Base-by-base conservation (phyloP, 2,888 invertebrate genomes). In the Drosophila hamatofila region DNA sequence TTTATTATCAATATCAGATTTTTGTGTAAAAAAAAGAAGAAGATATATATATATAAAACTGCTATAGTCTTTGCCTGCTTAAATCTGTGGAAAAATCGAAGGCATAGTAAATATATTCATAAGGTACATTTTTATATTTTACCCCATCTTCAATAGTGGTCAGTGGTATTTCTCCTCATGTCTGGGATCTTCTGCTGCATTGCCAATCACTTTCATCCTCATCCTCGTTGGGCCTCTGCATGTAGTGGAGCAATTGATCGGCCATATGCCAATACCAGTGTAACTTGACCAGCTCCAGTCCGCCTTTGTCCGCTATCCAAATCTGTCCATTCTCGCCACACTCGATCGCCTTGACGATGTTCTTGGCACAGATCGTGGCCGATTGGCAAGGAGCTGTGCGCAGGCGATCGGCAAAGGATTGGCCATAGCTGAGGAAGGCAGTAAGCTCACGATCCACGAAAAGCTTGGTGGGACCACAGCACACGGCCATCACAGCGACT, bases 231-330 rank as follows among this genome's bases (percentile, higher is more conserved):
- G 78, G 21, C 30, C 61, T 52, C 18, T 81, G 80, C 85, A 86
- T 88, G 39, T 86, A 86, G 58, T 78, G 63, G 7, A 88, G n/a
- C n/a, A 86, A 55, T 42, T 83, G 72, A 58, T 86, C 88, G 46
- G 80, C 80, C 89, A 86, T 87, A n/a, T 83, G 82, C 92, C 91
- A 91, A 70, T 91, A 92, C 63, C 80, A 80, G 7, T 85, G 85
- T 41, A 89, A 57, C 33, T 88, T 75, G 4, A 91, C 86, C 52
- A 88, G 65, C 68, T 90, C 81, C 48, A 91, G 66, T 16, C 85
- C 82, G 6, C 91, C 92, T 59, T 88, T 80, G 67, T 92, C 92
- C 18, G 84, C 81, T 44, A 92, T 89, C 91, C 92, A 92, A 49
- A 91, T 88, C 16, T 89, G 87, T 23, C 85, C 90, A 60, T 92